Base-by-base conservation (phyloP, 2,888 invertebrate species). In the Alloplasta piceator region DNA sequence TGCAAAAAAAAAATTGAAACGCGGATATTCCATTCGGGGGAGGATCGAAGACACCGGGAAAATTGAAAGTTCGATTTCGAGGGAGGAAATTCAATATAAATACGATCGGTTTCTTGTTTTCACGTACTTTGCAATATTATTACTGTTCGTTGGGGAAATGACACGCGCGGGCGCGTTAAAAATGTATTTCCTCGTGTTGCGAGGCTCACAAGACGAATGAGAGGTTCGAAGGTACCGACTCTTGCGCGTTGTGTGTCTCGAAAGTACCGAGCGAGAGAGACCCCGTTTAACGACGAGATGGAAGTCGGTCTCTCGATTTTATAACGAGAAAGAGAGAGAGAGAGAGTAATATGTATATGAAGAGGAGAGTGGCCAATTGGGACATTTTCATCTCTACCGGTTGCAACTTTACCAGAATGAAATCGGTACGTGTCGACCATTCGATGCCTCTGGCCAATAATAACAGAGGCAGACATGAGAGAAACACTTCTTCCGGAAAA, bases 191-290 rank as follows among this genome's bases (percentile, higher is more conserved):
- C 80, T 77, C 77, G 80, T 80, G 68, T 63, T 26, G 12, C 76
- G 80, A 77, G 77, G 43, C 64, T 56, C 72, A 63, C 73, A 46
- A 73, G 73, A 70, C 73, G 80, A 80, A 80, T 80, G 80, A 77
- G 68, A 73, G 55, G 68, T 67, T 68, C 68, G 63, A 63, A 58
- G 80, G 68, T 77, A 73, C 80, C 26, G 26, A 26, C 26, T 26
- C 26, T 26, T 26, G 26, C 26, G 26, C 26, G 26, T 77, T 80
- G 68, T 77, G 72, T 70, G 46, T 77, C 68, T 73, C 63, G 80
- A 80, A 77, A 80, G 80, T 80, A 73, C 72, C 67, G 80, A 66
- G 60, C 26, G 26, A 26, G 26, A 26, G 52, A 58, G 77, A 77
- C 76, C 80, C 77, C 80, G 76, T 77, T 80, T 80, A 46, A 50